Conservation (phyloP, 2,888 invertebrate genomes). For the Sinodicranocentrus sp. region DNA sequence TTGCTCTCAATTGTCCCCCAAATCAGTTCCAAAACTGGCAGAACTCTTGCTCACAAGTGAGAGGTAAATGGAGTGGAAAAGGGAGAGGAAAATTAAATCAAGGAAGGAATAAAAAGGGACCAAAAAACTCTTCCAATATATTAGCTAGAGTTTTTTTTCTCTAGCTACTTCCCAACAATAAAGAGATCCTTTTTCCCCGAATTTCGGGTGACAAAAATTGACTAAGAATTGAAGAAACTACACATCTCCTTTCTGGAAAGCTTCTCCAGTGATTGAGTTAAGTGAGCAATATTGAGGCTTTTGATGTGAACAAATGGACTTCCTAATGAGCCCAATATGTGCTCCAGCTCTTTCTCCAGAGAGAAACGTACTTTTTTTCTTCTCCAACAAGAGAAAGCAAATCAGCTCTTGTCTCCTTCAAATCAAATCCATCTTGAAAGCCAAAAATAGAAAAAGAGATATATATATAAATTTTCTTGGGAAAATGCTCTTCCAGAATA, state of each 20-base stretch:
- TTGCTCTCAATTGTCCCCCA: conserved; percentile 70
- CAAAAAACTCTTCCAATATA: no score
- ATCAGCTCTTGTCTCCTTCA: conserved; percentile 25
- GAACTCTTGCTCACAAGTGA: no score
- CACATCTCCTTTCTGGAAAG: background rate
- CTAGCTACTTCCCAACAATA: background rate
- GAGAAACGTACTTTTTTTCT: background rate
- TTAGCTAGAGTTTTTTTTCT: background rate
- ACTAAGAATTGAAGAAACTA: background rate
- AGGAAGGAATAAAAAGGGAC: background rate
- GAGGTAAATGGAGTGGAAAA: conserved; percentile 40
- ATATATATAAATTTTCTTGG: no score
- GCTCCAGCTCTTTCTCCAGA: background rate
- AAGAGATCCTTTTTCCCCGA: background rate
- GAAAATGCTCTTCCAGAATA: no score
- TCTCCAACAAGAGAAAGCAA: conserved; percentile 22
- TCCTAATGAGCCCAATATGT: conserved; percentile 63
- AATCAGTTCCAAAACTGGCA: conserved; percentile 32
- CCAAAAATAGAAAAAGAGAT: no score
- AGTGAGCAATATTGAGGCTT: conserved; percentile 49
- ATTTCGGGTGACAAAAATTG: conserved; percentile 11
- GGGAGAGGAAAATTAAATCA: conserved; percentile 12
- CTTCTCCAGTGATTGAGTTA: conserved; percentile 34
- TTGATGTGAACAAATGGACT: conserved; percentile 60
- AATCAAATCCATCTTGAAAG: conserved; percentile 17